phyloP scores from a whole-genome alignment of 1,140 invertebrate species.

The Chrysopa pallens region DNA sequence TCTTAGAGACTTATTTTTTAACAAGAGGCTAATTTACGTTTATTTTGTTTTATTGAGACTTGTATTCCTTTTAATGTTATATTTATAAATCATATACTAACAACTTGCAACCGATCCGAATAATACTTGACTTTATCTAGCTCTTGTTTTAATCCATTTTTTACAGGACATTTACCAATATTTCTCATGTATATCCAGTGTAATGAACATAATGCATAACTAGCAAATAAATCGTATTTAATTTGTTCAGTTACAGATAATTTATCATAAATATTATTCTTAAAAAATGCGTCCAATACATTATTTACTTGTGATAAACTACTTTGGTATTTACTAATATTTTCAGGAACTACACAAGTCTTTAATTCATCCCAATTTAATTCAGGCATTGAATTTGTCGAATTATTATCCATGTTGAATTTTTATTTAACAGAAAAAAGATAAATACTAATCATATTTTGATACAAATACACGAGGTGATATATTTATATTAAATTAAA shows the following conservation, averaged over 20 bases:
- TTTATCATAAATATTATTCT: constrained; percentile 25
- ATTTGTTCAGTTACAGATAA: constrained; percentile 30
- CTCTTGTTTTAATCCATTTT: constrained; percentile 34
- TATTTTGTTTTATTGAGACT: constrained; percentile 1
- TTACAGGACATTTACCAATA: constrained; percentile 31
- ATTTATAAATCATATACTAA: constrained; percentile 9
- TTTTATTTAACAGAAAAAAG: too few relatives aligned
- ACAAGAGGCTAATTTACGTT: too few relatives aligned
- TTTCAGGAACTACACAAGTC: constrained; percentile 21
- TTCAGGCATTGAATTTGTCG: neutral
- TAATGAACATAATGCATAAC: constrained; percentile 35
- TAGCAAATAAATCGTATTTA: constrained; percentile 37
- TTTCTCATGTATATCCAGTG: constrained; percentile 37
- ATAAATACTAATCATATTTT: too few relatives aligned
- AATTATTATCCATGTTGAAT: too few relatives aligned
- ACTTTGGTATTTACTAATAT: constrained; percentile 25
- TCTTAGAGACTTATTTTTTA: too few relatives aligned
- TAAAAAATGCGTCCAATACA: constrained; percentile 24
- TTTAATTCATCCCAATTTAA: constrained; percentile 24
- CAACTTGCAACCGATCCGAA: constrained; percentile 34
- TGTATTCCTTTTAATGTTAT: neutral
- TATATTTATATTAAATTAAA: too few relatives aligned
- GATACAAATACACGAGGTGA: too few relatives aligned
- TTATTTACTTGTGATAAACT: constrained; percentile 29
- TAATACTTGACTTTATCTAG: constrained; percentile 32